Percentiles rank a stretch among this genome's conserved stretches.
Conservation (phyloP, 2,888 invertebrate genomes). For the Drosophila acutilabella region DNA sequence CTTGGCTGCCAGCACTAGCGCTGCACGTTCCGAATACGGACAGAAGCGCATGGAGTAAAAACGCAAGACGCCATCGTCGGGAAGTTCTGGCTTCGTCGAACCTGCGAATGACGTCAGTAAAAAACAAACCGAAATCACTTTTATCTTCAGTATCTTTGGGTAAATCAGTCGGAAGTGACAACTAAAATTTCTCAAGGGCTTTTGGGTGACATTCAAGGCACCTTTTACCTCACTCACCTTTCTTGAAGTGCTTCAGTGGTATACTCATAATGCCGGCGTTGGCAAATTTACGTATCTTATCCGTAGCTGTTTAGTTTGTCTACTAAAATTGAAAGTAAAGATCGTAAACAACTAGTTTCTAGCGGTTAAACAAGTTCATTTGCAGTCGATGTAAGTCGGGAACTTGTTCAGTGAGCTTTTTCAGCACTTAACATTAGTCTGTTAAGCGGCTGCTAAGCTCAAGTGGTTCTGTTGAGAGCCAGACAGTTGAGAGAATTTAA, state of each 20-base stretch:
- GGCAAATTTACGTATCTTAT: constrained; percentile 1
- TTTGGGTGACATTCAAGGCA: constrained; percentile 39
- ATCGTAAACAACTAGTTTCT: constrained; percentile 28
- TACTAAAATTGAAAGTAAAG: not conserved
- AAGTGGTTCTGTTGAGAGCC: constrained; percentile 8
- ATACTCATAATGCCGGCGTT: constrained; percentile 51
- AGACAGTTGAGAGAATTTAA: not conserved
- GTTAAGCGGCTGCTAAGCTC: not conserved
- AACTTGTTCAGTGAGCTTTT: constrained; percentile 30
- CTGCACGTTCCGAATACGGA: constrained; percentile 92
- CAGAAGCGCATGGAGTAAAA: constrained; percentile 94
- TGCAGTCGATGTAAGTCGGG: no score
- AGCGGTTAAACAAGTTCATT: not conserved
- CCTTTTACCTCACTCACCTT: constrained; percentile 56
- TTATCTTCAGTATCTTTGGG: not conserved
- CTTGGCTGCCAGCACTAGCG: constrained; percentile 92
- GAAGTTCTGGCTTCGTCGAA: constrained; percentile 88
- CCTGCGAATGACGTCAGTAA: constrained; percentile 85
- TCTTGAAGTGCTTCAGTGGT: constrained; percentile 68
- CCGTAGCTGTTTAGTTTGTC: not conserved
- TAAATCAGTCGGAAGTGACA: constrained; percentile 1
- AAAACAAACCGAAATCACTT: constrained; percentile 1
- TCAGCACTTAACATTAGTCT: not conserved
- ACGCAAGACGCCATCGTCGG: constrained; percentile 88
- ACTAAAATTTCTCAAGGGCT: constrained; percentile 20